phyloP scores from a whole-genome alignment of 2,113 vertebrate species.

The Seriola aureovittata region DNA sequence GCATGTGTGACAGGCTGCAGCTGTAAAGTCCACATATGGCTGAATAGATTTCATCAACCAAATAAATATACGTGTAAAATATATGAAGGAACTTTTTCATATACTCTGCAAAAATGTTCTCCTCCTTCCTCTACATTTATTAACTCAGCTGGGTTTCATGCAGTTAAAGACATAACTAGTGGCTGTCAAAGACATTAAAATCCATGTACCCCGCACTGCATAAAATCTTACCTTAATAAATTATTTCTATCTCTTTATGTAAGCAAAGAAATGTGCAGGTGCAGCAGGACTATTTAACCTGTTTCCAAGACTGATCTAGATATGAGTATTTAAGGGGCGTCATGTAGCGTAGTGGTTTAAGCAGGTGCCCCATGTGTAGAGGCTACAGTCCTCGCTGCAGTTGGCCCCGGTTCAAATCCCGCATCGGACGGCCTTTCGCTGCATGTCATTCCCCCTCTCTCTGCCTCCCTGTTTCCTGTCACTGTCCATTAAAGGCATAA shows the following conservation, averaged over 20 bases:
- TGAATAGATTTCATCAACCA: conserved; percentile 7
- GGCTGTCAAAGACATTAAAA: conserved; percentile 5
- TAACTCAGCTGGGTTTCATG: conserved; percentile 18
- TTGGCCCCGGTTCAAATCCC: too few relatives aligned
- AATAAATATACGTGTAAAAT: not conserved
- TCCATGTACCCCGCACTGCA: not conserved
- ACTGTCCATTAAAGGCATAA: too few relatives aligned
- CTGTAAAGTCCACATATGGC: not conserved
- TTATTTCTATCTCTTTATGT: not conserved
- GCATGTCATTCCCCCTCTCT: too few relatives aligned
- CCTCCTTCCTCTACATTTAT: not conserved
- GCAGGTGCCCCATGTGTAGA: too few relatives aligned
- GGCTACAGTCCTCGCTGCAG: too few relatives aligned
- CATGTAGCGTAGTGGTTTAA: too few relatives aligned
- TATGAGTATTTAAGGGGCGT: not conserved
- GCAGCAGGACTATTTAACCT: not conserved
- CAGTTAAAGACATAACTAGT: not conserved
- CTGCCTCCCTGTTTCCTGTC: too few relatives aligned
- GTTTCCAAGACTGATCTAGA: not conserved
- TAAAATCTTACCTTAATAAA: not conserved
- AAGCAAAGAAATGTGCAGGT: not conserved
- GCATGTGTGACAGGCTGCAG: conserved; percentile 29
- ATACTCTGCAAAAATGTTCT: not conserved
- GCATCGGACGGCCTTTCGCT: too few relatives aligned
- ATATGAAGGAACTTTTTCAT: not conserved